Percentiles rank a stretch among this genome's conserved stretches.
phyloP scores from a whole-genome alignment of 2,113 vertebrate species.

The Centropus bengalensis region DNA sequence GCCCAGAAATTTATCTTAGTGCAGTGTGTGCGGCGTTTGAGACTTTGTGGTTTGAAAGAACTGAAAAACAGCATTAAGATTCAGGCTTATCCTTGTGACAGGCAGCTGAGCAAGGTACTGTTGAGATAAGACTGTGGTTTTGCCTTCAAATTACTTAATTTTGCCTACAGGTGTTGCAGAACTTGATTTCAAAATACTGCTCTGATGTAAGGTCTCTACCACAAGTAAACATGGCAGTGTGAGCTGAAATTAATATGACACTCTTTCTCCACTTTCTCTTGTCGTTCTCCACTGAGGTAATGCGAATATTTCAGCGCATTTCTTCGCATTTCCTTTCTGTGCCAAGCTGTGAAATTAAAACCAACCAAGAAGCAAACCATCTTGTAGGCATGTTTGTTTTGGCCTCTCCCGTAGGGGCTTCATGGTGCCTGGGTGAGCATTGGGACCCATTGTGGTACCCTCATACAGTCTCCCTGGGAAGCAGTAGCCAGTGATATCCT shows the following conservation, averaged over 20 bases:
- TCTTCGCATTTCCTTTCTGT: not conserved
- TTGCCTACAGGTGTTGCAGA: not conserved
- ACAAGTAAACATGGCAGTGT: not conserved
- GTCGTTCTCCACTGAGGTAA: not conserved
- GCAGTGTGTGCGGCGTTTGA: not conserved
- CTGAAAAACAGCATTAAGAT: not conserved
- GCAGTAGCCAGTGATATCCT: not conserved
- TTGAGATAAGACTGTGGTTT: slow-evolving; percentile 8
- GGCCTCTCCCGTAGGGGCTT: not conserved
- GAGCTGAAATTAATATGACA: not conserved
- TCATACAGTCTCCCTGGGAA: not conserved
- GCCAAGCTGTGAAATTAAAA: not conserved
- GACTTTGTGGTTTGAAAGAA: not conserved
- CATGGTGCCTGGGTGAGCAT: not conserved
- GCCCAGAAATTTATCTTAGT: not conserved
- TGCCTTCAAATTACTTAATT: slow-evolving; percentile 1
- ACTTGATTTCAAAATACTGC: not conserved
- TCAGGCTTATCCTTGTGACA: not conserved
- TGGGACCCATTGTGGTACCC: fast-evolving
- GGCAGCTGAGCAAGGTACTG: not conserved
- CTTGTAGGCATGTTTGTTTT: fast-evolving
- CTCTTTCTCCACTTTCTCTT: not conserved
- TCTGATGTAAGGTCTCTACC: not conserved
- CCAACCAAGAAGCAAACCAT: fast-evolving
- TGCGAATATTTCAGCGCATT: not conserved